phyloP scores from a whole-genome alignment of 2,888 invertebrate genomes.

The Epirrita christyi region DNA sequence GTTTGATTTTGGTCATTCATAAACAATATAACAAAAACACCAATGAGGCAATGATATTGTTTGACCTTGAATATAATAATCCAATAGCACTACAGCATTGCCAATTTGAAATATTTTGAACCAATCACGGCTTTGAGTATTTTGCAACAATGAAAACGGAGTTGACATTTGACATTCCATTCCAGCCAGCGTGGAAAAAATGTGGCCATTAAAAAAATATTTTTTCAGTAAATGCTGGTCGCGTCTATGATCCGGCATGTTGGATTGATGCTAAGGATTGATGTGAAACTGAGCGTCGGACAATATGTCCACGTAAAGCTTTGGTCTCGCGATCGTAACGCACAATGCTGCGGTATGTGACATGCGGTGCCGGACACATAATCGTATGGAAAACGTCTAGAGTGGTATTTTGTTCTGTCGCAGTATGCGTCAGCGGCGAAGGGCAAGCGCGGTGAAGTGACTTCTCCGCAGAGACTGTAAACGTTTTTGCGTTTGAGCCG shows the following conservation, averaged over 20 bases:
- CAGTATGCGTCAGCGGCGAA: too few species aligned
- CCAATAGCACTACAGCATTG: conserved; percentile 1
- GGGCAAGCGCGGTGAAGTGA: too few species aligned
- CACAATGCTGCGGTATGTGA: too few species aligned
- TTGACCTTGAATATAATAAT: background rate
- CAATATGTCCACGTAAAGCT: too few species aligned
- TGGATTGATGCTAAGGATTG: too few species aligned
- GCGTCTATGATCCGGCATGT: background rate
- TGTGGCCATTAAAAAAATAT: conserved; percentile 6
- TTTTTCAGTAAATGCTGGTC: background rate
- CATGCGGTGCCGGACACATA: too few species aligned
- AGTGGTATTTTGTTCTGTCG: too few species aligned
- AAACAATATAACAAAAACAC: background rate
- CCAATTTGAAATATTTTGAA: background rate
- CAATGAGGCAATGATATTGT: background rate
- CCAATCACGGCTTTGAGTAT: conserved; percentile 2
- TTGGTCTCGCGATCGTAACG: too few species aligned
- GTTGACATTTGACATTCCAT: conserved; percentile 12
- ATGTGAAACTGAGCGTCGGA: too few species aligned
- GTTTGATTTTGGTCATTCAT: background rate
- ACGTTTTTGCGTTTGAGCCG: too few species aligned
- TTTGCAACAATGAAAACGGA: background rate
- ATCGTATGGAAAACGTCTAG: too few species aligned
- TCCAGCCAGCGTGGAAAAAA: conserved; percentile 2
- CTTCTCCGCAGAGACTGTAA: too few species aligned